Percentiles rank a stretch among this genome's conserved stretches.
Conservation (phyloP, 2,888 invertebrate species). For the Cerastis leucographa region DNA sequence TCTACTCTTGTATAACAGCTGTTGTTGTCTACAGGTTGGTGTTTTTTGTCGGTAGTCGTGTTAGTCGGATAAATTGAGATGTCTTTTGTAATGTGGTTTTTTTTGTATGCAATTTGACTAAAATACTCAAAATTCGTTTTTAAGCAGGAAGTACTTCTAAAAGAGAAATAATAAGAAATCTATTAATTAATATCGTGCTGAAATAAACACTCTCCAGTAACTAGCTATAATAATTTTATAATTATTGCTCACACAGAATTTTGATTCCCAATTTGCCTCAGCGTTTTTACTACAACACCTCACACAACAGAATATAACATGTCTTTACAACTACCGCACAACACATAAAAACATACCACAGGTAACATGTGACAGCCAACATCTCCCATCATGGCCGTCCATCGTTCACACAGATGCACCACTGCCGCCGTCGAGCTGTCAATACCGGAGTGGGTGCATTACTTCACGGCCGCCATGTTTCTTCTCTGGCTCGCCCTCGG, state of each 20-base stretch:
- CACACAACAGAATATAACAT: not conserved
- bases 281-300: not conserved
- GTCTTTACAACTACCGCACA: constrained; percentile 9
- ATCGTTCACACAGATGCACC: constrained; percentile 83
- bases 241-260: not conserved
- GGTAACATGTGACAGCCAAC: constrained; percentile 67
- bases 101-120: not conserved
- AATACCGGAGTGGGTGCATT: constrained; percentile 88
- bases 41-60: constrained; percentile 54
- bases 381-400: constrained; percentile 62
- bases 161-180: not conserved
- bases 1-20: constrained; percentile 49
- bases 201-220: not conserved
- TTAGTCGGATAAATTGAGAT: constrained; percentile 72
- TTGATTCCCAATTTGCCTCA: not conserved
- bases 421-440: constrained; percentile 87
- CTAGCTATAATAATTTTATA: not conserved
- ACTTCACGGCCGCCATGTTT: constrained; percentile 84
- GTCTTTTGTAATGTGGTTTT: constrained; percentile 23
- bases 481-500: constrained; percentile 85
- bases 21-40: constrained; percentile 77
- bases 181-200: rapidly evolving
- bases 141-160: not conserved
- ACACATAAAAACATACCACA: constrained; percentile 73
- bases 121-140: not conserved